Conservation (phyloP, 2,113 vertebrate species). For the Phocoena sinus region DNA sequence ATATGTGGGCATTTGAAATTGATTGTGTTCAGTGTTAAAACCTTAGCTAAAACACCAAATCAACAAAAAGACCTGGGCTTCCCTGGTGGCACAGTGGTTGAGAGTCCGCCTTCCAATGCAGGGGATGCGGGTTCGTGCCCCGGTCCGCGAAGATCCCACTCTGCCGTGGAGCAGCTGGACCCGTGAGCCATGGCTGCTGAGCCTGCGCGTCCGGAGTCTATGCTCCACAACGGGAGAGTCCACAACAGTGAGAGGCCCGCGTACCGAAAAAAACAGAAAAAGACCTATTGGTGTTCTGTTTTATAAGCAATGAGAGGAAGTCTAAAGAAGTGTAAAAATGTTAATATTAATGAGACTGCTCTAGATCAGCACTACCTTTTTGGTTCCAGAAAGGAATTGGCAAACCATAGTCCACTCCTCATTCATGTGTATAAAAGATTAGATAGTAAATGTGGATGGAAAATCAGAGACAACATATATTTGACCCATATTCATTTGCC, state of each 20-base stretch:
- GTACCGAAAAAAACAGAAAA: background rate
- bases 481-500: background rate
- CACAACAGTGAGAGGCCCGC: no score
- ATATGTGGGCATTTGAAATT: background rate
- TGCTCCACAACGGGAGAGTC: no score
- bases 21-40: background rate
- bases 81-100: no score
- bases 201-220: rapidly evolving
- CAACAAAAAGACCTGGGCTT: background rate
- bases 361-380: background rate
- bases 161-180: no score
- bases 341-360: background rate
- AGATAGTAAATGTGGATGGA: background rate
- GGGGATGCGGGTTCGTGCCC: no score
- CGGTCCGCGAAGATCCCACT: no score
- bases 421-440: background rate
- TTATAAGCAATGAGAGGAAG: background rate
- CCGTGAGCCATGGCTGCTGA: no score
- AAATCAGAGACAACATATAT: background rate
- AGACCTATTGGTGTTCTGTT: background rate
- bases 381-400: background rate
- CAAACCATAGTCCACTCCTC: background rate
- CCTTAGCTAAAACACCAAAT: background rate
- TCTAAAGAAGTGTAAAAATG: background rate
- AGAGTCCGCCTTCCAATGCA: no score